Evolutionary conservation across 2,888 invertebrate genomes (phyloP).

Genomic region (Dolichomitus sp.): DNA sequence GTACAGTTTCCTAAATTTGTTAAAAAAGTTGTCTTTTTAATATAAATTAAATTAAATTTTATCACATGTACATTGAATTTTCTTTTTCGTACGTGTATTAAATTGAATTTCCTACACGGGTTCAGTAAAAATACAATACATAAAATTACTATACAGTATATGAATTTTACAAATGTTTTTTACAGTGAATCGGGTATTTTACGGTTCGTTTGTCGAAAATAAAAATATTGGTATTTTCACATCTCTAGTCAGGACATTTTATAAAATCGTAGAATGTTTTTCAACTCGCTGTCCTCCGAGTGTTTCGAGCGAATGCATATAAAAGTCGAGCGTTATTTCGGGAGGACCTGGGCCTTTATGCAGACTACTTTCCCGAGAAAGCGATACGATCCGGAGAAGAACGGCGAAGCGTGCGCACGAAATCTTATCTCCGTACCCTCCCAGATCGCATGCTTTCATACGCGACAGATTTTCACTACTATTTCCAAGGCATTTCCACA

Average conservation of each 20-base stretch:
- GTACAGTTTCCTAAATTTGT: no score
- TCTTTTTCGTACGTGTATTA: no score
- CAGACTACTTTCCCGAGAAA: constrained; percentile 52
- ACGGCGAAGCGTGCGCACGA: not conserved
- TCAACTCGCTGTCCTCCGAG: not conserved
- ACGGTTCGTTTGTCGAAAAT: no score
- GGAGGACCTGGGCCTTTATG: constrained; percentile 54
- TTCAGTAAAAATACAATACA: no score
- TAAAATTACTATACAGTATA: no score
- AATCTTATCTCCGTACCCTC: not conserved
- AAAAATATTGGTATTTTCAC: no score
- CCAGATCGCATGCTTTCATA: not conserved
- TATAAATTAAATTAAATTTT: no score
- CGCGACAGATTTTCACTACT: not conserved
- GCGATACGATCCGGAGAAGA: constrained; percentile 18
- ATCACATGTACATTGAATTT: no score
- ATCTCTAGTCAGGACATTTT: not conserved
- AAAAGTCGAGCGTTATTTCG: constrained; percentile 62
- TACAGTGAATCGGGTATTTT: no score
- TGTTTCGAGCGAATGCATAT: constrained; percentile 22
- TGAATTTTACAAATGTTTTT: no score
- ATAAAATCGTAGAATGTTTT: not conserved
- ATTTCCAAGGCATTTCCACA: constrained; percentile 48
- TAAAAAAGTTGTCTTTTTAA: no score
- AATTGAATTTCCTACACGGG: no score